Percentiles rank a stretch among this genome's conserved stretches.
Evolutionary conservation across 2,113 vertebrate genomes (phyloP).

Genomic region (Carassius gibelio): DNA sequence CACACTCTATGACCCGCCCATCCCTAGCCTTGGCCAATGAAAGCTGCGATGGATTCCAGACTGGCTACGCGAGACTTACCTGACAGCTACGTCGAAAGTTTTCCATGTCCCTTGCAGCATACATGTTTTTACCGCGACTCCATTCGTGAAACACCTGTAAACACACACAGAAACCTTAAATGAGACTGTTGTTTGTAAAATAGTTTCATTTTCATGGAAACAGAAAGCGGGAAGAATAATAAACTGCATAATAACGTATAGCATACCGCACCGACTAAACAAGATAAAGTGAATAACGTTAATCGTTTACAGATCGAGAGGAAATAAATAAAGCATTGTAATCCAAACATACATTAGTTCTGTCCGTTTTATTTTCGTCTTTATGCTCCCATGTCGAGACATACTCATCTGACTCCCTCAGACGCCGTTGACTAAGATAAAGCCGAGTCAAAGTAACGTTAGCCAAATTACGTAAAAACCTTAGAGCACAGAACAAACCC

Average conservation of each 20-base stretch:
- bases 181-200: not conserved
- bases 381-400: slow-evolving; percentile 40
- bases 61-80: slow-evolving; percentile 67
- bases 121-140: slow-evolving; percentile 68
- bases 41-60: no score
- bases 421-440: no score
- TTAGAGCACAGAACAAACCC: no score
- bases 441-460: no score
- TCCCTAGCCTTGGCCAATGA: no score
- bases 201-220: not conserved
- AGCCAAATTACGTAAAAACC: no score
- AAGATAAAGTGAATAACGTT: not conserved
- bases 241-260: not conserved
- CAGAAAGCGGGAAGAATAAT: not conserved
- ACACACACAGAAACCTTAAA: not conserved
- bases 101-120: slow-evolving; percentile 81
- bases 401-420: not conserved
- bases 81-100: slow-evolving; percentile 82
- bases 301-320: not conserved
- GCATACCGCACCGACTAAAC: not conserved
- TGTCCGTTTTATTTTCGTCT: not conserved
- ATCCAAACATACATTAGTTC: not conserved
- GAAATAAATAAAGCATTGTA: not conserved
- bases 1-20: no score
- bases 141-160: not conserved